phyloP scores from a whole-genome alignment of 2,888 invertebrate species.

The Anarsia innoxiella region DNA sequence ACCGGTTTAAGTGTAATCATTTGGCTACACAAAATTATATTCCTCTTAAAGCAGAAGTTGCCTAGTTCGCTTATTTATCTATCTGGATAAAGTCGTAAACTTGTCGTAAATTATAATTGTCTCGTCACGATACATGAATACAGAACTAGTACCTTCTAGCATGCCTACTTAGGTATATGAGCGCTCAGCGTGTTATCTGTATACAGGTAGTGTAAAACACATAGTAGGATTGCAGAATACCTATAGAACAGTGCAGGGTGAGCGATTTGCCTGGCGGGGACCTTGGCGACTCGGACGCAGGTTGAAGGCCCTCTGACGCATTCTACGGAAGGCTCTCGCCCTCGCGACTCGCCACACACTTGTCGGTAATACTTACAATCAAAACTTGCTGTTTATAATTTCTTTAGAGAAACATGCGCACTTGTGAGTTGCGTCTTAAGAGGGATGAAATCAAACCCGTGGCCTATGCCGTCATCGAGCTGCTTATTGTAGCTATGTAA shows the following conservation, averaged over 20 bases:
- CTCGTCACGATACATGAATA: too few relatives aligned
- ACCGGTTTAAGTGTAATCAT: too few relatives aligned
- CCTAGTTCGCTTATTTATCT: too few relatives aligned
- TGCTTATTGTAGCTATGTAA: slow-evolving; percentile 7
- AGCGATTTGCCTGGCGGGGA: slow-evolving; percentile 18
- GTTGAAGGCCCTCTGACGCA: slow-evolving; percentile 49
- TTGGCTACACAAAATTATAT: too few relatives aligned
- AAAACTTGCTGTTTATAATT: too few relatives aligned
- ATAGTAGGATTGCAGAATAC: slow-evolving; percentile 4
- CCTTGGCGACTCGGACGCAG: slow-evolving; percentile 34
- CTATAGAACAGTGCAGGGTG: background rate
- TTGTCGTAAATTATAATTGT: too few relatives aligned
- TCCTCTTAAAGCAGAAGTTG: too few relatives aligned
- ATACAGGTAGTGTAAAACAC: background rate
- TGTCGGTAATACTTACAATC: too few relatives aligned
- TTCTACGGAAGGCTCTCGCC: slow-evolving; percentile 31
- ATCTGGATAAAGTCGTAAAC: too few relatives aligned
- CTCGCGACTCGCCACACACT: slow-evolving; percentile 2
- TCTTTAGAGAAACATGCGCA: slow-evolving; percentile 14
- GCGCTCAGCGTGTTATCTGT: too few relatives aligned
- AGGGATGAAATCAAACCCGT: slow-evolving; percentile 9
- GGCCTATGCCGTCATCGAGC: slow-evolving; percentile 6
- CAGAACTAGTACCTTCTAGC: too few relatives aligned
- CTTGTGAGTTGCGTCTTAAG: slow-evolving; percentile 16
- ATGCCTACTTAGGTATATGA: too few relatives aligned